Base-by-base conservation (phyloP, 2,113 vertebrate species). In the Prunella himalayana region DNA sequence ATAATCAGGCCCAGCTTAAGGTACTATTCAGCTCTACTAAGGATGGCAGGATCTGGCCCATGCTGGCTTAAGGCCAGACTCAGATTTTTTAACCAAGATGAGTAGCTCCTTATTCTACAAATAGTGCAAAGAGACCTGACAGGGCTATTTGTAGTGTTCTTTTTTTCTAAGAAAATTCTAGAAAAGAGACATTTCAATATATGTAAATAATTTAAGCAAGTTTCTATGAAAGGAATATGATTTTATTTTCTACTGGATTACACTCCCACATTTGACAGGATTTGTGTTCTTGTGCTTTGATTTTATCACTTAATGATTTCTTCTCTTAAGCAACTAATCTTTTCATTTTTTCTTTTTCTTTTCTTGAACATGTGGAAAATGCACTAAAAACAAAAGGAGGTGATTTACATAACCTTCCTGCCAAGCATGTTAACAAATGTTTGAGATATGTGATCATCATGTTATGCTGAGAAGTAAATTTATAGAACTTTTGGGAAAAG, bases 21-120 rank as follows among this genome's bases (percentile, higher is more conserved):
- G 85, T 95, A 71, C 79, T 64, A 90, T 88, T 96, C 79, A 95
- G 79, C 71, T 78, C 37, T 28, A 35, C 85, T 64, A 77, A 77
- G 79, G 93, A 86, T 70, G 76, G 87, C 85, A 96, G 93, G 92
- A 95, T 96, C 76, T 83, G 88, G 82, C 60, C 86, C 51, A 35
- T 0, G 0, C 17, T 96, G 93, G 95, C 95, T 81, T 59, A 39
- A 68, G 56, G 79, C 93, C 94, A 96, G 63, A 20, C 35, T 90
- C 39, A 51, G 71, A 19, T 71, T 70, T 95, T 86, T 92, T 60
- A 90, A 64, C 44, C 31, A 81, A 47, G 80, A 83, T 94, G 79
- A 96, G 94, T 94, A 90, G 68, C 42, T 77, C 88, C 82, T 97
- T 96, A 93, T 95, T 94, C 85, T 60, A 86, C 68, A 94, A 90